Evolutionary conservation across 1,140 invertebrate genomes (phyloP).

Genomic region (Achatina immaculata): DNA sequence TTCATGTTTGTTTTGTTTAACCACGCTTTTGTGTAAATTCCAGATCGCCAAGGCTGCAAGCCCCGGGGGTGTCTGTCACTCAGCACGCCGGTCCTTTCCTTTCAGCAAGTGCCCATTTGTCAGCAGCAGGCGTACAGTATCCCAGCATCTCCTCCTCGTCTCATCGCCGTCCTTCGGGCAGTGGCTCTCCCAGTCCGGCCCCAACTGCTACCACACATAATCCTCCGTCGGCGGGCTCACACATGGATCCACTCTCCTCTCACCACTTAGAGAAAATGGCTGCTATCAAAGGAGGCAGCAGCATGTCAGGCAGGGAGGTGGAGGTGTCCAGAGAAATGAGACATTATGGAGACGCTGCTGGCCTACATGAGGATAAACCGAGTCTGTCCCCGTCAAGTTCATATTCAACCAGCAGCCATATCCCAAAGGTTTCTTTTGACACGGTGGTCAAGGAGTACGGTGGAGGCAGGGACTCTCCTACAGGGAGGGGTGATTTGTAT

Average conservation of each 20-base stretch:
- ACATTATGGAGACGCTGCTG: constrained; percentile 6
- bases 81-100: constrained; percentile 43
- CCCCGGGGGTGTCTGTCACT: constrained; percentile 46
- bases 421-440: constrained; percentile 36
- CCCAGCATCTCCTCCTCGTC: constrained; percentile 34
- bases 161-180: constrained; percentile 33
- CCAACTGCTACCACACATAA: constrained; percentile 23
- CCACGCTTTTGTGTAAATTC: too few species aligned
- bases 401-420: constrained; percentile 19
- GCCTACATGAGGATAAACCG: constrained; percentile 1
- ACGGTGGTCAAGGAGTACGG: constrained; percentile 39
- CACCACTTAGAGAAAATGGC: constrained; percentile 32
- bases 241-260: neutral
- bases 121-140: constrained; percentile 44
- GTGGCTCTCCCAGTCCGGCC: constrained; percentile 29
- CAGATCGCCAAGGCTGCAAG: constrained; percentile 56
- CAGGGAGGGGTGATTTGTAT: constrained; percentile 15
- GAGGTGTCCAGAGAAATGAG: constrained; percentile 25
- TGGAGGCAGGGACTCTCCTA: constrained; percentile 31
- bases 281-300: constrained; percentile 30
- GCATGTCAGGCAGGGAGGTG: constrained; percentile 17
- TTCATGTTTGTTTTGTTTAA: too few species aligned
- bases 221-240: constrained; percentile 25
- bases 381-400: constrained; percentile 3
- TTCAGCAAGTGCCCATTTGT: constrained; percentile 31